A percentile compares a stretch with the other conserved stretches of the same genome.
Conservation (phyloP, 2,888 invertebrate genomes). For the Plusia festucae region DNA sequence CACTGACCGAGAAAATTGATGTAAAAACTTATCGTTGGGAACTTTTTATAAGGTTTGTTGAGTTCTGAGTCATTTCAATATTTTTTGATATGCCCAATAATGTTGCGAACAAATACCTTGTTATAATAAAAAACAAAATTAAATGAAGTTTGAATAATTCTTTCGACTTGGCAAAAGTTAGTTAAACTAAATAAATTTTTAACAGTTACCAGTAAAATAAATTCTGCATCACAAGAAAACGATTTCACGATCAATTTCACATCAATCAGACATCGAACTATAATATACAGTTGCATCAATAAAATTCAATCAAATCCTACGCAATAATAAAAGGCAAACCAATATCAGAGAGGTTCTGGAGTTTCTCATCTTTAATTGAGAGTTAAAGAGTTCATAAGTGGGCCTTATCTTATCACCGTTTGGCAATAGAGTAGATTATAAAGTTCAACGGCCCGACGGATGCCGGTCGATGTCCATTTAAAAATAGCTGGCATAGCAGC, state of each 20-base stretch:
- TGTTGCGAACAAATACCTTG: slow-evolving; percentile 3
- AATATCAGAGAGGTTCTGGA: slow-evolving; percentile 35
- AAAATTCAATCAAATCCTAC: slow-evolving; percentile 41
- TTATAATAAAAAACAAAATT: background rate
- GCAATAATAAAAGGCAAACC: slow-evolving; percentile 15
- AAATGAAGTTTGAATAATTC: background rate
- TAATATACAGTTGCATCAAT: slow-evolving; percentile 32
- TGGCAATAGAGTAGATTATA: slow-evolving; percentile 72
- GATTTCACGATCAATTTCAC: slow-evolving; percentile 41
- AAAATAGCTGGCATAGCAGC: slow-evolving; percentile 72
- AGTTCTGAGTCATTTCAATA: slow-evolving; percentile 50
- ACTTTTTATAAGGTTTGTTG: slow-evolving; percentile 55
- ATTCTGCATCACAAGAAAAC: slow-evolving; percentile 4
- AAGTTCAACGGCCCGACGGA: slow-evolving; percentile 72
- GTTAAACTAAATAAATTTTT: background rate
- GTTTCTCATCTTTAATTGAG: slow-evolving; percentile 40
- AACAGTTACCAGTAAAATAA: background rate
- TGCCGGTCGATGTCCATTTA: slow-evolving; percentile 75
- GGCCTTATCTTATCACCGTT: slow-evolving; percentile 73
- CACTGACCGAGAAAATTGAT: slow-evolving; percentile 73
- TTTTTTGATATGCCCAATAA: slow-evolving; percentile 37
- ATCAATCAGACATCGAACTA: slow-evolving; percentile 33
- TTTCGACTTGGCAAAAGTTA: background rate
- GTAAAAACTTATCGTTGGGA: slow-evolving; percentile 62
- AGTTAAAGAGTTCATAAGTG: slow-evolving; percentile 23